phyloP scores from a whole-genome alignment of 2,888 invertebrate species.

The Yponomeuta cagnagella region DNA sequence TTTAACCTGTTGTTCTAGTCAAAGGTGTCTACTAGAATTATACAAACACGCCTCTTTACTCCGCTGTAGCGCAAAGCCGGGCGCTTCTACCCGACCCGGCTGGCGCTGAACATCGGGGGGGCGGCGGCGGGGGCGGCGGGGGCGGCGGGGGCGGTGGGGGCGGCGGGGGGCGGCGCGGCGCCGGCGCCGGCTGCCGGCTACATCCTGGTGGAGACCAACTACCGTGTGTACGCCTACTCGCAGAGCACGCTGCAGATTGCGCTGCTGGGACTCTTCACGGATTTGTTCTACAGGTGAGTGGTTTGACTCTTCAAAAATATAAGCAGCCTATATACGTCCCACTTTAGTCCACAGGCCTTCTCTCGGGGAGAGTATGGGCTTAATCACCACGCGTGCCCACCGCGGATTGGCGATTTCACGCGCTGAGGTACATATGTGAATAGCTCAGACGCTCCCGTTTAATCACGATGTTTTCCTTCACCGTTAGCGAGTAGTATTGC shows the following conservation, averaged over 20 bases:
- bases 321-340: no score
- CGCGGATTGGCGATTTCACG: no score
- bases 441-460: no score
- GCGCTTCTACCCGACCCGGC: conserved; percentile 94
- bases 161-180: conserved; percentile 58
- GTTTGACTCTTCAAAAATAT: no score
- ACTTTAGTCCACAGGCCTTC: no score
- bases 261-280: conserved; percentile 93
- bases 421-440: no score
- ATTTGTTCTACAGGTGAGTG: conserved; percentile 87
- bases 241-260: conserved; percentile 94
- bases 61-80: conserved; percentile 85
- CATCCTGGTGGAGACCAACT: conserved; percentile 97
- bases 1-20: no score
- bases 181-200: conserved; percentile 76
- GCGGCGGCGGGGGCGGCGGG: conserved; percentile 65
- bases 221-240: conserved; percentile 97
- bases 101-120: conserved; percentile 87
- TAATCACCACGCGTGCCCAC: no score
- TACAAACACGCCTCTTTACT: not conserved
- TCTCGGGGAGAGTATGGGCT: no score
- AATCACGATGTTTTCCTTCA: no score
- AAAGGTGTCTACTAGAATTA: no score
- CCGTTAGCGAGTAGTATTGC: no score
- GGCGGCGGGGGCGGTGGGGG: conserved; percentile 33